phyloP scores from a whole-genome alignment of 2,113 vertebrate genomes.

The Megatriorchis doriae region DNA sequence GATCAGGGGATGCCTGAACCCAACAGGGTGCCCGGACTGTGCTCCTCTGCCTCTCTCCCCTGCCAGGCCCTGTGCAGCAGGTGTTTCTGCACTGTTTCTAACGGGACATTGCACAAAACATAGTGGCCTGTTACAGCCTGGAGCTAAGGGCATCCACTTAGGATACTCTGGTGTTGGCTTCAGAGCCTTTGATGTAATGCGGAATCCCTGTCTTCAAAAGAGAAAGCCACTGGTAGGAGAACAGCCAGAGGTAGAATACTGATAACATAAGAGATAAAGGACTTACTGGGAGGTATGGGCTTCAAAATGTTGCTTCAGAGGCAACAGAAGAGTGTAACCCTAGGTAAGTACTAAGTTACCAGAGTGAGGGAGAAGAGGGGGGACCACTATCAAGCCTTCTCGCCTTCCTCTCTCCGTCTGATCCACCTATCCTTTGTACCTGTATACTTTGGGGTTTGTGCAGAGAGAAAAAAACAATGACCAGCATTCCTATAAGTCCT shows the following conservation, averaged over 20 bases:
- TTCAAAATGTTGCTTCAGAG: neutral
- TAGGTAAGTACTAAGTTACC: neutral
- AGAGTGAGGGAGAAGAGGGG: neutral
- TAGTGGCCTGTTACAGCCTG: neutral
- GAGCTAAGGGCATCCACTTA: neutral
- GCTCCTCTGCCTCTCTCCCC: neutral
- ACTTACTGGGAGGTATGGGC: neutral
- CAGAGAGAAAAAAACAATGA: neutral
- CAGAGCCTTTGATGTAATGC: neutral
- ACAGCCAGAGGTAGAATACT: neutral
- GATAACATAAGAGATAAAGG: neutral
- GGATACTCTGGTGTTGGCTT: neutral
- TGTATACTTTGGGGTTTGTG: neutral
- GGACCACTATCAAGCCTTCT: neutral
- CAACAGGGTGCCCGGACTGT: rapidly evolving
- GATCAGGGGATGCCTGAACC: neutral
- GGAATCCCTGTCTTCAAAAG: neutral
- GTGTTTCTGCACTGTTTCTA: neutral
- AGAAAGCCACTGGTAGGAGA: neutral
- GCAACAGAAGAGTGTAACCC: neutral
- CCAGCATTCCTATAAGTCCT: neutral
- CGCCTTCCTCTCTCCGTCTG: neutral
- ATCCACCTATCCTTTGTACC: neutral
- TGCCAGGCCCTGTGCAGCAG: neutral
- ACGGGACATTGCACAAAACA: neutral